Conservation (phyloP, 2,113 vertebrate genomes). For the Petroica traversi region DNA sequence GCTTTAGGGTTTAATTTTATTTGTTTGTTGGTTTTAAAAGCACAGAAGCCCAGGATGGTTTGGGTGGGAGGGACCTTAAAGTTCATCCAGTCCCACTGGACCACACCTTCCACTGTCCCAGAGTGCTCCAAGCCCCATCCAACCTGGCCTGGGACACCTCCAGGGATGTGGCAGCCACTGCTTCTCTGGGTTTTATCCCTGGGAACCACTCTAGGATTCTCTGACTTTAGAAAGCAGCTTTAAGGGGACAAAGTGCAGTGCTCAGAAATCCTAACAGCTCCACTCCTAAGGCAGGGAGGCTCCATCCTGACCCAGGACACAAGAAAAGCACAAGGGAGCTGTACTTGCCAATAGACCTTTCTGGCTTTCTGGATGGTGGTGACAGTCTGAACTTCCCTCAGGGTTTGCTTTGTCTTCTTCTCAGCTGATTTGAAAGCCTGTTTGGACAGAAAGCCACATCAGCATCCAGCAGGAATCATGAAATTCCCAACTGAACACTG, state of each 20-base stretch:
- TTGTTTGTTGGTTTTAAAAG: neutral
- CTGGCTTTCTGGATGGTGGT: constrained; percentile 96
- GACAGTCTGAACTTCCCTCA: constrained; percentile 96
- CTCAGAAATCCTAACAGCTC: neutral
- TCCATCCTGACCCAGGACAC: rapidly evolving
- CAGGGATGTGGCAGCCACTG: neutral
- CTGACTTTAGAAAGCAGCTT: neutral
- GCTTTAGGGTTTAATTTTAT: neutral
- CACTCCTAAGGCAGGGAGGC: neutral
- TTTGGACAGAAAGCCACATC: neutral
- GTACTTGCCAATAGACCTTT: constrained; percentile 94
- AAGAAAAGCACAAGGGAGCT: neutral
- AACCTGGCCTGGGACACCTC: neutral
- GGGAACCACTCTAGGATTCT: neutral
- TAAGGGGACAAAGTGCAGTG: neutral
- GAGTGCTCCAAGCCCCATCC: neutral
- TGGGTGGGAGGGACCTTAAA: neutral
- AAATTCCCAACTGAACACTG: rapidly evolving
- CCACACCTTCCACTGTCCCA: neutral
- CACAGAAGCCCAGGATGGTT: neutral
- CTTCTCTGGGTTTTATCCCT: neutral
- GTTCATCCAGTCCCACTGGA: neutral
- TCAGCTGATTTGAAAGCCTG: constrained; percentile 98
- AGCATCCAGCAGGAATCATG: neutral
- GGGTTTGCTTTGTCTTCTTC: constrained; percentile 95